Conservation (phyloP, 2,888 invertebrate genomes). For the Teleiodes luculella region DNA sequence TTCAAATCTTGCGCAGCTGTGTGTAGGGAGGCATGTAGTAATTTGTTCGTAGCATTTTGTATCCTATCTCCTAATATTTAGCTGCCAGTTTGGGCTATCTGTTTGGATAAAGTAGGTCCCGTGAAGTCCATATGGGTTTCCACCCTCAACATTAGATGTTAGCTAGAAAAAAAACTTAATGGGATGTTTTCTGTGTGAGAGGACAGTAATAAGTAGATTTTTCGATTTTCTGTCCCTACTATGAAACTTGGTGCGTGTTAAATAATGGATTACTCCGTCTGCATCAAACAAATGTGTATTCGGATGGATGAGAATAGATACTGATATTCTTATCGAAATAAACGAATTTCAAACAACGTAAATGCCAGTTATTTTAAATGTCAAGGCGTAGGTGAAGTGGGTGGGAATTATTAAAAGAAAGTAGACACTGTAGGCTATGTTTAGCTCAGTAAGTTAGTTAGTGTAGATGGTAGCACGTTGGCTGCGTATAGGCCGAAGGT, state of each 20-base stretch:
- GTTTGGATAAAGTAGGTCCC: conserved; percentile 47
- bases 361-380: conserved; percentile 2
- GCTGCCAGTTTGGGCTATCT: not conserved
- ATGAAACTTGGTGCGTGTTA: not conserved
- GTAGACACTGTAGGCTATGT: too few relatives aligned
- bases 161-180: conserved; percentile 73
- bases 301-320: too few relatives aligned
- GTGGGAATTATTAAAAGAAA: too few relatives aligned
- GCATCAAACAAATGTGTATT: not conserved
- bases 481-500: too few relatives aligned
- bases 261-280: not conserved
- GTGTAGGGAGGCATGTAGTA: not conserved
- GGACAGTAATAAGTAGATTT: conserved; percentile 19
- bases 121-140: conserved; percentile 65
- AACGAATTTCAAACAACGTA: not conserved
- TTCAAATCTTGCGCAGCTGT: conserved; percentile 65
- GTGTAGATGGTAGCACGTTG: too few relatives aligned
- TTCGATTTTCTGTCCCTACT: conserved; percentile 5
- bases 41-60: not conserved
- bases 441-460: too few relatives aligned
- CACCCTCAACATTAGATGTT: conserved; percentile 71
- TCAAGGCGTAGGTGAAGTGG: not conserved
- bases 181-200: conserved; percentile 72
- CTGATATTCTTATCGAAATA: not conserved
- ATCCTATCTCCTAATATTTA: not conserved